phyloP scores from a whole-genome alignment of 2,888 invertebrate species.

The Theretra japonica region DNA sequence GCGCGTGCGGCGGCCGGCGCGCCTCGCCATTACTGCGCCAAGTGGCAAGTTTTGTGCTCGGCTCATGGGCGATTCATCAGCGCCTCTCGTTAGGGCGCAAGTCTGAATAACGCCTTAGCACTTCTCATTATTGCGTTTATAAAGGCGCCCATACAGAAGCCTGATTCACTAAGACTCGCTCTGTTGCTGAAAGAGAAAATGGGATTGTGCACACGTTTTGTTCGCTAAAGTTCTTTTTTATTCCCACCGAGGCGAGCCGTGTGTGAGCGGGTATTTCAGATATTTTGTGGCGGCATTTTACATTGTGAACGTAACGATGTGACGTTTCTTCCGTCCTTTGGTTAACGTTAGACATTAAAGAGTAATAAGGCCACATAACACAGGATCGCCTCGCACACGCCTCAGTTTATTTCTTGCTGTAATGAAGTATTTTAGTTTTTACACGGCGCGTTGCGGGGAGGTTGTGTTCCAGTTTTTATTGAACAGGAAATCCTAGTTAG shows the following conservation, averaged over 20 bases:
- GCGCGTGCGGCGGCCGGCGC: conserved; percentile 45
- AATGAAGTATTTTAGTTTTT: conserved; percentile 48
- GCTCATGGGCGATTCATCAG: conserved; percentile 81
- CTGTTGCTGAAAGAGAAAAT: conserved; percentile 80
- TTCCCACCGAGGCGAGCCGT: conserved; percentile 43
- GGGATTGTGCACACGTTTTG: conserved; percentile 81
- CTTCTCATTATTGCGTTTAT: conserved; percentile 85
- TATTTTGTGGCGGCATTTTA: conserved; percentile 64
- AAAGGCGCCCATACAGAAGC: conserved; percentile 79
- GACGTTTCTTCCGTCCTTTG: conserved; percentile 52
- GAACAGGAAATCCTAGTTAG: conserved; percentile 51
- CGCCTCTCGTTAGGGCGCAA: conserved; percentile 77
- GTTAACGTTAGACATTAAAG: conserved; percentile 46
- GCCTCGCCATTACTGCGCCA: conserved; percentile 63
- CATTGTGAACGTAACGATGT: conserved; percentile 64
- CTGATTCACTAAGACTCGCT: conserved; percentile 80
- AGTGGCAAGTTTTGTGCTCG: conserved; percentile 81
- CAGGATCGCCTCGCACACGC: conserved; percentile 47
- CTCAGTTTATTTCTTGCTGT: conserved; percentile 41
- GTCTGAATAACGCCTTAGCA: conserved; percentile 80
- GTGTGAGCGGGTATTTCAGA: conserved; percentile 42
- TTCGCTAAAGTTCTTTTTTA: conserved; percentile 71
- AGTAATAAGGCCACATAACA: conserved; percentile 53
- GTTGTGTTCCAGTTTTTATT: conserved; percentile 47
- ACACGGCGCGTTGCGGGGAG: conserved; percentile 37